These are phyloP conservation scores for Anthonomus grandis DNA, from an alignment of 1,140 invertebrate genomes.

Conservation along the genomic window DNA sequence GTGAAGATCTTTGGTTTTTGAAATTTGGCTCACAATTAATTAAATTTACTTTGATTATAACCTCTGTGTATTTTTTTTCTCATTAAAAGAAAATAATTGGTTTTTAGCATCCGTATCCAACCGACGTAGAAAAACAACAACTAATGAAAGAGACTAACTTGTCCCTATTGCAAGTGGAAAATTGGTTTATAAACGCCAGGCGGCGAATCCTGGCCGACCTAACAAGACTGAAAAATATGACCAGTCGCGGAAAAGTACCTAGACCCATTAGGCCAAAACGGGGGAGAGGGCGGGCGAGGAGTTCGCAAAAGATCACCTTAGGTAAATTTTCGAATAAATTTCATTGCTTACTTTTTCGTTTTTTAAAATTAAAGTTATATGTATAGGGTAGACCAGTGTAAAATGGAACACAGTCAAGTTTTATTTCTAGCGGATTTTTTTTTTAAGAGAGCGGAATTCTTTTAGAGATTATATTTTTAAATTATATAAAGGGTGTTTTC, in stretches of 20 bases:
- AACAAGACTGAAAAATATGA: conserved; percentile 27
- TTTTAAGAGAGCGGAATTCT: background rate
- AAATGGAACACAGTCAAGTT: too few species aligned
- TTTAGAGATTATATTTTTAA: background rate
- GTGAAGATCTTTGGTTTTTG: too few species aligned
- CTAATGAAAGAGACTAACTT: conserved; percentile 37
- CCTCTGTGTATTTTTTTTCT: too few species aligned
- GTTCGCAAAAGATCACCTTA: background rate
- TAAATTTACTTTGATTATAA: too few species aligned
- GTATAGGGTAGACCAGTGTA: too few species aligned
- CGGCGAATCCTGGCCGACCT: conserved; percentile 32
- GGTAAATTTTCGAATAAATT: background rate
- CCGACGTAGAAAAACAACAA: conserved; percentile 35
- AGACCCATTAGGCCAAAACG: background rate
- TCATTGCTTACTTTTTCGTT: background rate
- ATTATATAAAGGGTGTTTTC: background rate
- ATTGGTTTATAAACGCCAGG: conserved; percentile 39
- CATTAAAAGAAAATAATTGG: too few species aligned
- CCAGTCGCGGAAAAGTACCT: background rate
- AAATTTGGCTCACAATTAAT: too few species aligned
- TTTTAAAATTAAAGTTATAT: background rate
- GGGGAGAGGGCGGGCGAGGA: background rate
- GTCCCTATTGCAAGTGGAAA: conserved; percentile 36
- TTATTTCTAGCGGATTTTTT: background rate
- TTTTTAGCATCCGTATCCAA: conserved; percentile 36